Evolutionary conservation across 2,113 vertebrate genomes (phyloP).

Genomic region (Chitala chitala): DNA sequence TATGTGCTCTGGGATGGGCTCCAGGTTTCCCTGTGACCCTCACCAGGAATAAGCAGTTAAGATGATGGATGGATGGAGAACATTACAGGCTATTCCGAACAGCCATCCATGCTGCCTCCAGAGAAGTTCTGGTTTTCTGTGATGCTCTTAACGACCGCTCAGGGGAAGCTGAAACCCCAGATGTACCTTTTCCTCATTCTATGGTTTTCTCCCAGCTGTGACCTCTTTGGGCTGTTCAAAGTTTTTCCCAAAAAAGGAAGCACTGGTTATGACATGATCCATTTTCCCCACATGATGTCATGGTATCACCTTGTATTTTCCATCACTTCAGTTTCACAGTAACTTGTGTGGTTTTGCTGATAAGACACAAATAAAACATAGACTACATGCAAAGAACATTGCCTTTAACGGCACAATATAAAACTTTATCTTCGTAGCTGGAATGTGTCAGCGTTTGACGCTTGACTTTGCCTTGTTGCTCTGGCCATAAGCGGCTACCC

Average conservation of each 20-base stretch:
- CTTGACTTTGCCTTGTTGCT: not conserved
- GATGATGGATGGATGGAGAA: too few species aligned
- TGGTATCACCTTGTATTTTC: not conserved
- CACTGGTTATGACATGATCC: conserved; percentile 6
- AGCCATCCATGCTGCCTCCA: too few species aligned
- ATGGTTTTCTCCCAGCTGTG: not conserved
- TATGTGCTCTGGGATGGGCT: too few species aligned
- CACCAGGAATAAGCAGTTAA: too few species aligned
- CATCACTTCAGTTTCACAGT: not conserved
- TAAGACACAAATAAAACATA: not conserved
- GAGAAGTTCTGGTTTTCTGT: too few species aligned
- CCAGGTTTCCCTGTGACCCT: too few species aligned
- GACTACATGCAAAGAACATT: not conserved
- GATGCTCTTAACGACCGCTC: not conserved
- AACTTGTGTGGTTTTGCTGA: not conserved
- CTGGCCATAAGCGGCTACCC: not conserved
- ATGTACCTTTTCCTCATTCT: not conserved
- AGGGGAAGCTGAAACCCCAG: not conserved
- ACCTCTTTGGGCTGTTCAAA: not conserved
- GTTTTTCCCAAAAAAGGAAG: conserved; percentile 4
- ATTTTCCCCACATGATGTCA: conserved; percentile 11
- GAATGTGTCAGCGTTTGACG: not conserved
- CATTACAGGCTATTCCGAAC: too few species aligned
- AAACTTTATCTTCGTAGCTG: not conserved
- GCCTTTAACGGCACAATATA: not conserved